Base-by-base conservation (phyloP, 1,140 invertebrate genomes). In the Teleogryllus occipitalis region DNA sequence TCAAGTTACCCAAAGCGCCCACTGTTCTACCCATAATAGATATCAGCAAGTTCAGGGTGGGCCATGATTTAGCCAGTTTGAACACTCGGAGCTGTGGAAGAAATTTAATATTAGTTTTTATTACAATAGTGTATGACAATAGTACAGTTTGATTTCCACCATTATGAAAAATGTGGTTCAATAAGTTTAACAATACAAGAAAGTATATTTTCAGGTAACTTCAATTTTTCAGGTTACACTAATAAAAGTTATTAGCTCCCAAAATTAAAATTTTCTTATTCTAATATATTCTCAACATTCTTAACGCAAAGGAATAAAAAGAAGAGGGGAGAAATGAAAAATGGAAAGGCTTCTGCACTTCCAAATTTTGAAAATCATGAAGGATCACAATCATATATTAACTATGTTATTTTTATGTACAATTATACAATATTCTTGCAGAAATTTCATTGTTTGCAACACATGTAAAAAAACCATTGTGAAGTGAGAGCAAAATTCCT, bases 61-160 rank as follows among this genome's bases (percentile, higher is more conserved):
- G 97, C 98, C 97, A 99, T 80, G 97, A 99, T 90, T 98, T 99
- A 82, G 98, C 98, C 87, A 99, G 89, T 92, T 99, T 99, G 91
- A 99, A 99, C 85, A 99, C 97, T 91, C 98, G 93, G 82, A 99
- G 90, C 97, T 98, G 89, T 83, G 91, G 92, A 86, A 83, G 79
- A 82, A 83, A 78, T 79, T 76, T 14, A 78, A 14, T 27, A 54
- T 39, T 12, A 54, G 8, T 39, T 48, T 21, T 54, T 47, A 48
- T 18, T 22, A 77, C 4, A 47, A 1, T 54, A 21, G 27, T 54
- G 18, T 6, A 21, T 21, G 8, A 8, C 18, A 74, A 74, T 8
- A 74, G 74, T 8, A 22, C 21, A 22, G 10, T n/a, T 74, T 74
- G 22, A 74, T 8, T 74, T 74, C n/a, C 14, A 74, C 73, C 22